These are phyloP conservation scores for Xanthia togata DNA, from an alignment of 2,888 invertebrate species.

Conservation along the genomic window DNA sequence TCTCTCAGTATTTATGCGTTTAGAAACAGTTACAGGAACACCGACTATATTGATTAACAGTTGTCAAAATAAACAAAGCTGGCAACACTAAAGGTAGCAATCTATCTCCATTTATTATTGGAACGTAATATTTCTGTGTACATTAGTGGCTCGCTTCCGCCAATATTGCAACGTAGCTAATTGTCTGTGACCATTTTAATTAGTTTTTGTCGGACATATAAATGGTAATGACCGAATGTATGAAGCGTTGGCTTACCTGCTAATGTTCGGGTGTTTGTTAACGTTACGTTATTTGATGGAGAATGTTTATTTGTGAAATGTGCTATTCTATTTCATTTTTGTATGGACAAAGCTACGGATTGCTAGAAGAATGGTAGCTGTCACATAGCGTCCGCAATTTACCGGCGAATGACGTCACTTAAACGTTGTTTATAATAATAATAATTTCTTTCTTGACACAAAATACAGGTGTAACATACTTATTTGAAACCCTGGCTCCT, in stretches of 20 bases:
- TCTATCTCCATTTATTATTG: slow-evolving; percentile 52
- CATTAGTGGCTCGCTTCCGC: slow-evolving; percentile 64
- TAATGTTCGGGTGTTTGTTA: slow-evolving; percentile 52
- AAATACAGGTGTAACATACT: too few species aligned
- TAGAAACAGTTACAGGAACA: background rate
- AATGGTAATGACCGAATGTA: slow-evolving; percentile 66
- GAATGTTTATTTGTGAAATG: slow-evolving; percentile 31
- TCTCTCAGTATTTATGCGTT: background rate
- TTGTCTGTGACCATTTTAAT: slow-evolving; percentile 76
- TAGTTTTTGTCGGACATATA: slow-evolving; percentile 69
- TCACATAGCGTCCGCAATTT: background rate
- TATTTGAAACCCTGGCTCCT: too few species aligned
- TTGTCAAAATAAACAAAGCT: slow-evolving; percentile 17
- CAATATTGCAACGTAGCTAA: slow-evolving; percentile 72
- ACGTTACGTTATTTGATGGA: slow-evolving; percentile 43
- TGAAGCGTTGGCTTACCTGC: slow-evolving; percentile 58
- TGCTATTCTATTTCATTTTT: background rate
- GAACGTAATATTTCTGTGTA: slow-evolving; percentile 60
- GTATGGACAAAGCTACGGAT: background rate
- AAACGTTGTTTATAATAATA: background rate
- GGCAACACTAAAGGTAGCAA: slow-evolving; percentile 21
- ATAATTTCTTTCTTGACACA: too few species aligned
- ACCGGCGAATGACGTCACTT: background rate
- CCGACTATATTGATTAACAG: background rate
- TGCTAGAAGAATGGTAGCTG: background rate